Evolutionary conservation across 2,888 invertebrate genomes (phyloP).

Genomic region (Metacarcinus magister): DNA sequence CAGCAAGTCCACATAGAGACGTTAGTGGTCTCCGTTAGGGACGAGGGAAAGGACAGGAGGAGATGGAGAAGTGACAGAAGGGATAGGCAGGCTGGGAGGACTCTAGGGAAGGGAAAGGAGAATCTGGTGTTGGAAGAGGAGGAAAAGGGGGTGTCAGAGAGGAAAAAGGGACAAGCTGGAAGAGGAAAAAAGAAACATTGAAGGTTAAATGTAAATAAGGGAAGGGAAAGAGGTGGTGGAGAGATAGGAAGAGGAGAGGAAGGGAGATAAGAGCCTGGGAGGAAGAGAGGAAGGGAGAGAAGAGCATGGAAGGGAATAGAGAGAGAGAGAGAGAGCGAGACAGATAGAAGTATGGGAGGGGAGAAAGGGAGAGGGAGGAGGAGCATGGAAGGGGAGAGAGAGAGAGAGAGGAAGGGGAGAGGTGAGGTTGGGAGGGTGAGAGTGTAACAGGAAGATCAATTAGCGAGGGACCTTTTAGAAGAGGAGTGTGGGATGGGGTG

Average conservation of each 20-base stretch:
- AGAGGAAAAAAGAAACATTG: neutral
- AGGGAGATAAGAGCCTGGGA: neutral
- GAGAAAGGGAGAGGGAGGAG: neutral
- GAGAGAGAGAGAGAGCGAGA: neutral
- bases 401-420: neutral
- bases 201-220: neutral
- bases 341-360: neutral
- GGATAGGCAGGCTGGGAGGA: neutral
- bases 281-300: neutral
- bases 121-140: too few relatives aligned
- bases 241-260: neutral
- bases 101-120: too few relatives aligned
- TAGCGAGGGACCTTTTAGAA: slow-evolving; percentile 11
- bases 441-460: slow-evolving; percentile 43
- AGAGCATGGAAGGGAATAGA: neutral
- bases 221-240: neutral
- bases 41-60: neutral
- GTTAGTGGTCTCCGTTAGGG: too few relatives aligned
- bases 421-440: neutral
- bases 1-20: too few relatives aligned
- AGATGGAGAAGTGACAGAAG: neutral
- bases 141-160: neutral
- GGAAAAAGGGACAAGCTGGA: neutral
- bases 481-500: neutral
- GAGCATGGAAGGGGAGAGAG: neutral